Evolutionary conservation across 2,888 invertebrate species (phyloP).

Genomic region (Tenodera sinensis): DNA sequence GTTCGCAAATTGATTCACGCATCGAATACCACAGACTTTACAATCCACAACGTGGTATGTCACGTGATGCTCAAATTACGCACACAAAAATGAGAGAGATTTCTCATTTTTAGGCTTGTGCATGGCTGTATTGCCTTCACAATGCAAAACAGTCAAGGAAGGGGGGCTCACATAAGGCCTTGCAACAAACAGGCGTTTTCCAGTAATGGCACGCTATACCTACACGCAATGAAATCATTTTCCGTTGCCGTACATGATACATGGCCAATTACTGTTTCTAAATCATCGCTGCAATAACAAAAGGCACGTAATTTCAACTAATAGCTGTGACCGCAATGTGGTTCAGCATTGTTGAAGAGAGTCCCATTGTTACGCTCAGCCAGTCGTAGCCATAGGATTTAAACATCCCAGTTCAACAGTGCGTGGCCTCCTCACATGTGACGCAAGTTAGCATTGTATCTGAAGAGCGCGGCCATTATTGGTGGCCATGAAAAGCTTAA

Average conservation of each 20-base stretch:
- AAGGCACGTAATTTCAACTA: background rate
- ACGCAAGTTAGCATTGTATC: background rate
- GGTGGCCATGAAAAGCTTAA: background rate
- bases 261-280: slow-evolving; percentile 7
- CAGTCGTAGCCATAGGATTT: background rate
- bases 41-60: background rate
- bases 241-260: background rate
- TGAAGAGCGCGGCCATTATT: background rate
- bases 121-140: background rate
- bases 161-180: background rate
- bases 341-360: background rate
- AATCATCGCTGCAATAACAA: background rate
- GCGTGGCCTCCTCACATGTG: background rate
- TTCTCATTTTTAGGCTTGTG: background rate
- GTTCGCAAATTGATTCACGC: slow-evolving; percentile 11
- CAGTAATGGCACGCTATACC: background rate
- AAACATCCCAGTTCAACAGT: background rate
- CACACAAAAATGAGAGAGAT: background rate
- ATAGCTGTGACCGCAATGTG: slow-evolving; percentile 8
- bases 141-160: background rate
- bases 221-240: slow-evolving; percentile 11
- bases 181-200: background rate
- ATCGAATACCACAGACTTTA: background rate
- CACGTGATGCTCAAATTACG: background rate
- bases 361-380: background rate